Conservation (phyloP, 2,113 vertebrate genomes). For the Agapornis roseicollis region DNA sequence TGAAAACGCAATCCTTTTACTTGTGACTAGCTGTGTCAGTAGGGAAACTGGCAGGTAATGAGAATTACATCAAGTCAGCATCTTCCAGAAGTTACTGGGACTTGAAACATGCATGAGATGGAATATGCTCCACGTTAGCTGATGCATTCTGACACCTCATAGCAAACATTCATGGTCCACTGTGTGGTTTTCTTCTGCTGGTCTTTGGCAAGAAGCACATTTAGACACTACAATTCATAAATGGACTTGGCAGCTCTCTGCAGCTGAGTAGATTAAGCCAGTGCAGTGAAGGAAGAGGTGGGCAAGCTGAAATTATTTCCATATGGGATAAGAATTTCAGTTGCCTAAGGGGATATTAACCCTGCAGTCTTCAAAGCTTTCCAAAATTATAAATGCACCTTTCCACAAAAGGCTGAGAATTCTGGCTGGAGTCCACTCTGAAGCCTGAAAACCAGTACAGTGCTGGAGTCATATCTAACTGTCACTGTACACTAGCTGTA, state of each 20-base stretch:
- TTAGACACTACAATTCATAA: conserved; percentile 32
- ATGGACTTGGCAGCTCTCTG: background rate
- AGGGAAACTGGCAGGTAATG: background rate
- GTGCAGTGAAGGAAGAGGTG: conserved; percentile 34
- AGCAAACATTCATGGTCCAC: background rate
- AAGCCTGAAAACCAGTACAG: background rate
- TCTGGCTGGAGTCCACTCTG: background rate
- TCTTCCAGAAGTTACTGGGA: background rate
- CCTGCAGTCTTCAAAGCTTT: background rate
- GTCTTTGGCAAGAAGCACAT: background rate
- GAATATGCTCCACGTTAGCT: background rate
- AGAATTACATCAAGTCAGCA: background rate
- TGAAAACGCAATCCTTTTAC: background rate
- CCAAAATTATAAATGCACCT: background rate
- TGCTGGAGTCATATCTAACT: background rate
- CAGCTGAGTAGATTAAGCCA: conserved; percentile 27
- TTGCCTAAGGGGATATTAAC: conserved; percentile 14
- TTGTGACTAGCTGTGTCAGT: background rate
- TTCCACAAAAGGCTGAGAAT: background rate
- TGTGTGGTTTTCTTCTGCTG: background rate
- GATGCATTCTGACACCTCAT: background rate
- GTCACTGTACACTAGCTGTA: background rate
- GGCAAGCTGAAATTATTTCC: conserved; percentile 57
- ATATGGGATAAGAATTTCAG: conserved; percentile 33
- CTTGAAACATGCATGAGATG: background rate